Base-by-base conservation (phyloP, 2,113 vertebrate genomes). In the Halcyon malimbica region DNA sequence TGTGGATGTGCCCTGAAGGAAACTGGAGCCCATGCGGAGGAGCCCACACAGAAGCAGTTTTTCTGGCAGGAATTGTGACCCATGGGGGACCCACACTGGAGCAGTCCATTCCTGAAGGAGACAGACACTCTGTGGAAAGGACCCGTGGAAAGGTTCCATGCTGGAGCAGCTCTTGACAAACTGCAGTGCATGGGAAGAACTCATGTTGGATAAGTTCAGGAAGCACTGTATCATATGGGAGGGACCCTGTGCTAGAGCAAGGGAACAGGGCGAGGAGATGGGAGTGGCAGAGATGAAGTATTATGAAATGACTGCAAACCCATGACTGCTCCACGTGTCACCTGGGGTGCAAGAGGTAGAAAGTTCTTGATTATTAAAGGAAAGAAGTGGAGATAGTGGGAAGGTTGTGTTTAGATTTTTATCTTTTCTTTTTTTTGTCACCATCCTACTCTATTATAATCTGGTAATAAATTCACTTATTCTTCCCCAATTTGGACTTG, bases 61-160 rank as follows among this genome's bases (percentile, higher is more conserved):
- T 83, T 73, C 53, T 78, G 16, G 3, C 13, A 83, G 53, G 26
- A 94, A 44, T 18, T 54, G 25, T 1, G 4, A 42, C 8, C 18
- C 8, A 8, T 8, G 7, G 4, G 6, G 6, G 5, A 39, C 2
- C 4, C 25, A 20, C 7, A 4, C 7, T 85, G 56, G 35, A 57
- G 14, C 17, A 74, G 7, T 48, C 18, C 7, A 33, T 44, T 50
- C 23, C 26, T 18, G 56, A 74, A 83, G 39, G 4, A 78, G 17
- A n/a, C 35, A 5, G 8, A 8, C 13, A 42, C 5, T 3, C 11
- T 0, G 0, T 51, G 11, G 64, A 54, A 60, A 42, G 24, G 3
- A 46, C 4, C 20, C 8, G 5, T 7, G 6, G 37, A 39, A 39
- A 28, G 35, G 37, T 39, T 16, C 25, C 13, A 44, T 4, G 4